These are phyloP conservation scores for Gibbula magus DNA, from an alignment of 2,888 invertebrate species.

Conservation along the genomic window DNA sequence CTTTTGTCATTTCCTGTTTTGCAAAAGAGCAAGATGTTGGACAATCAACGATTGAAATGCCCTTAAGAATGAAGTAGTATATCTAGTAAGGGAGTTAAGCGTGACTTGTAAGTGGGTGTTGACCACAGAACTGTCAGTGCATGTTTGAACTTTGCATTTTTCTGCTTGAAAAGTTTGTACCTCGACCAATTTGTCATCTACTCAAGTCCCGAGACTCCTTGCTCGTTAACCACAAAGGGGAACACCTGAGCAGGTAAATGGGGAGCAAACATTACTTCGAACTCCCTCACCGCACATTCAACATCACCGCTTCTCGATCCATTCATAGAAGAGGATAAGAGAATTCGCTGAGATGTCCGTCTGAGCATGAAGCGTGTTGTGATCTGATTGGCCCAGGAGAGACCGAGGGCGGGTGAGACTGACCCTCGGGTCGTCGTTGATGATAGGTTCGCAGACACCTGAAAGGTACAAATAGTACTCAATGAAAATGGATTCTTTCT, in stretches of 20 bases:
- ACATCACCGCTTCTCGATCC: background rate
- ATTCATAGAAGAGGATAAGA: background rate
- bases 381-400: constrained; percentile 82
- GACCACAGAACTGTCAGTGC: no score
- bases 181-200: background rate
- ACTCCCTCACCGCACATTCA: constrained; percentile 53
- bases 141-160: no score
- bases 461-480: constrained; percentile 5
- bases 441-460: constrained; percentile 65
- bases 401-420: constrained; percentile 80
- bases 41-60: no score
- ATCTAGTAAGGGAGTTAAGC: no score
- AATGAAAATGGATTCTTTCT: background rate
- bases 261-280: constrained; percentile 80
- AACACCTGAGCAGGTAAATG: constrained; percentile 77
- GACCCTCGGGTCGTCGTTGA: background rate
- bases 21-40: no score
- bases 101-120: no score
- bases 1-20: no score
- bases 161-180: no score
- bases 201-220: constrained; percentile 73
- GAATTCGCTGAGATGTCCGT: constrained; percentile 47
- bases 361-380: constrained; percentile 79
- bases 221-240: constrained; percentile 77
- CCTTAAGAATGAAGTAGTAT: no score